Evolutionary conservation across 2,888 invertebrate species (phyloP), one percentile per base, ranked within the genome.

Genomic region (Spisula solida): DNA sequence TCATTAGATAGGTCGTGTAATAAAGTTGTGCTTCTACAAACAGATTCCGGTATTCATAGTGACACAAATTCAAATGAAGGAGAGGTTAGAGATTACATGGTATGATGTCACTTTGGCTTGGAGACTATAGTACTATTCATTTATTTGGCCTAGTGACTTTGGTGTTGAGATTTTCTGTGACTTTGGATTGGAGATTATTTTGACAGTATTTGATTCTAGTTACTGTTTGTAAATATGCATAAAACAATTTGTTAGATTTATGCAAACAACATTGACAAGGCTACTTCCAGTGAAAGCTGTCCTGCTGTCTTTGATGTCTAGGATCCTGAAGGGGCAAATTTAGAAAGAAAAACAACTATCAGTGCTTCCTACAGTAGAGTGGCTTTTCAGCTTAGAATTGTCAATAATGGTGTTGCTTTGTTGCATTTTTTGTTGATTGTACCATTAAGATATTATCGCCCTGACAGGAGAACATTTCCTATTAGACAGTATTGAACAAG

Each of bases 1-100:
- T 85, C 87, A 14, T 55, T 88, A 25, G 91, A 89, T n/a, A 87
- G 91, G 82, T 89, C 91, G 20, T 86, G 83, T 47, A 90, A 88
- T 87, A 91, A 91, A 87, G 88, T 90, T 16, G 85, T 85, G 48
- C 86, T 91, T 47, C 78, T 88, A 34, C 88, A 91, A 56, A 90
- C 89, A 41, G 91, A 91, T 60, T 91, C 91, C 80, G 90, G 90
- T 88, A 88, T 91, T 78, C 91, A 91, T 87, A 90, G 91, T 75
- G 91, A 91, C 82, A 90, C 88, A 84, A 91, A 91, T 51, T 91
- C 91, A 29, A 88, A 83, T 47, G 90, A 90, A 82, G 87, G 86
- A 41, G 88, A 91, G 29, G 79, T 82, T 8, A 88, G 87, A 51
- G 91, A 90, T 80, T 90, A 86, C 48, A 88, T 91, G 82, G 88